Percentiles rank a stretch among this genome's conserved stretches.
Conservation (phyloP, 1,140 invertebrate genomes). For the Notospermus geniculatus region DNA sequence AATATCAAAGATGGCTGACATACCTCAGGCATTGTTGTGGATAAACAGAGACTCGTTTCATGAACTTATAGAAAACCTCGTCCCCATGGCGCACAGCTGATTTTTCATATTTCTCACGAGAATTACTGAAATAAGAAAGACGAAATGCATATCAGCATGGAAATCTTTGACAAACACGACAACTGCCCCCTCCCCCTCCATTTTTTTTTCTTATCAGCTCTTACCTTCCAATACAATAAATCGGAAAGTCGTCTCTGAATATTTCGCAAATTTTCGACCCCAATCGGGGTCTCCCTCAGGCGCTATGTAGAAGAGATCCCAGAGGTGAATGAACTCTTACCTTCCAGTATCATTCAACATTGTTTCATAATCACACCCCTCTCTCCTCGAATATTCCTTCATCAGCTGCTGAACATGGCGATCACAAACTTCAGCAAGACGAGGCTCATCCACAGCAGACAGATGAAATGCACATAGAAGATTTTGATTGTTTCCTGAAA, state of each 20-base stretch:
- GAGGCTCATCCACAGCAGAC: constrained; percentile 24
- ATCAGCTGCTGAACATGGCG: constrained; percentile 26
- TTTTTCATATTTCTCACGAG: constrained; percentile 73
- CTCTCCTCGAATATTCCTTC: constrained; percentile 20
- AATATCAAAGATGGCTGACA: constrained; percentile 15
- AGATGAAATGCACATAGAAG: constrained; percentile 21
- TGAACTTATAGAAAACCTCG: constrained; percentile 75
- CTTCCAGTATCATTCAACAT: constrained; percentile 1
- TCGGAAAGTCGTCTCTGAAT: no score
- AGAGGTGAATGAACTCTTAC: no score
- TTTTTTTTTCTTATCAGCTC: no score
- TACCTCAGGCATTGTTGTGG: constrained; percentile 79
- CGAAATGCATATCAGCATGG: neutral
- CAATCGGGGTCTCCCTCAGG: no score
- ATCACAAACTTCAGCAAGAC: neutral
- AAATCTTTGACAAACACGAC: no score
- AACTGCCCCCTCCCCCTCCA: no score
- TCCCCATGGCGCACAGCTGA: constrained; percentile 75
- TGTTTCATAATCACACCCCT: constrained; percentile 16
- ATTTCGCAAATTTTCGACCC: no score
- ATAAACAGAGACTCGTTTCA: constrained; percentile 70
- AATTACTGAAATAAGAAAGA: constrained; percentile 14
- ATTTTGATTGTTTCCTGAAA: neutral
- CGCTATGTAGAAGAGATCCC: no score
- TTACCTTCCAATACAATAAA: no score